Evolutionary conservation across 2,797 vertebrate genomes (phyloP), one percentile per base, ranked within the genome.

Genomic region (Pampus argenteus): DNA sequence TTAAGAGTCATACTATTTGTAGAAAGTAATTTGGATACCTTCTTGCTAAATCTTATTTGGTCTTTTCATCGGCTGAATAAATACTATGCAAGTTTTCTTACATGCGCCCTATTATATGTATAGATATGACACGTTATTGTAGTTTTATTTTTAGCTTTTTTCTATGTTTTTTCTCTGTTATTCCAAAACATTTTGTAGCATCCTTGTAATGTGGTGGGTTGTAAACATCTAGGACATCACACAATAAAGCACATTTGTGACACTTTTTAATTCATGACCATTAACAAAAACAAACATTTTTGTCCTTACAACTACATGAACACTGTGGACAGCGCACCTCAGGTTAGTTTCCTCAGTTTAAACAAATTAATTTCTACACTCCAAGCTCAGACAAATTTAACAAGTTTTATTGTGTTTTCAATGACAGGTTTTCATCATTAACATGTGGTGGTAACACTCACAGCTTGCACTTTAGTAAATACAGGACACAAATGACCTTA

Each of bases 181-280:
- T n/a, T n/a, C n/a, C n/a, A n/a, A n/a, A n/a, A n/a, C n/a, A n/a
- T n/a, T n/a, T n/a, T n/a, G n/a, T n/a, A n/a, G n/a, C n/a, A n/a
- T n/a, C n/a, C n/a, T n/a, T n/a, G n/a, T n/a, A n/a, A n/a, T 1
- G 14, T 29, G 42, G 40, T 57, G 15, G 15, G 4, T 50, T 50
- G 17, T 25, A 23, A 42, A 64, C 34, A 45, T 42, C 17, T 0
- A 55, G 64, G 36, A 68, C 25, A 54, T 13, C 9, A 57, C 29
- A 74, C 63, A 62, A 44, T 31, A 72, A 20, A 44, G 3, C 47
- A 61, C 26, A 67, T 26, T 26, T 82, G 54, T 57, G 57, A 84
- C 57, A 63, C 31, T 81, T 38, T 83, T 87, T 85, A 65, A 86
- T 88, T 85, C 38, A 69, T 76, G 13, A 66, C 3, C 55, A 74